These are phyloP conservation scores for Volucella inflata DNA, from an alignment of 2,888 invertebrate species.

Conservation along the genomic window DNA sequence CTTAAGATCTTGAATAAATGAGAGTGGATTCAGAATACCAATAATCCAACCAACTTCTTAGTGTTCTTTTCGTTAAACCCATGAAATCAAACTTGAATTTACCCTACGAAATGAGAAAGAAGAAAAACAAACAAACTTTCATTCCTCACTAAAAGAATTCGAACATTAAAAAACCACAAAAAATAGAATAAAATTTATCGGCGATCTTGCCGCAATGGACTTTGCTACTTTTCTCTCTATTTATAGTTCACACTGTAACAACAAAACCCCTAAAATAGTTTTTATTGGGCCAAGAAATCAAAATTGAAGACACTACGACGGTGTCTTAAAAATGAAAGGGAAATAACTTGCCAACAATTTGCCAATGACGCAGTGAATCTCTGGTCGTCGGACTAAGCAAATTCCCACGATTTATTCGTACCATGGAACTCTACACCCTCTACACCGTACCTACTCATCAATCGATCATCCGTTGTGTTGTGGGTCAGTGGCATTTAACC, in stretches of 20 bases:
- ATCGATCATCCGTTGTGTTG: conserved; percentile 45
- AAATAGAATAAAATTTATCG: conserved; percentile 46
- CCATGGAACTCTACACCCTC: conserved; percentile 63
- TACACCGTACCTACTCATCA: conserved; percentile 22
- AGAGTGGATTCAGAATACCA: too few relatives aligned
- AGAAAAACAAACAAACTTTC: too few relatives aligned
- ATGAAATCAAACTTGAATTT: too few relatives aligned
- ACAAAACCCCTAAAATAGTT: conserved; percentile 32
- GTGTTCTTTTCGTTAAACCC: too few relatives aligned
- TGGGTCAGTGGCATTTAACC: conserved; percentile 71
- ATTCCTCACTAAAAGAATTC: too few relatives aligned
- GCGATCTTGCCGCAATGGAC: conserved; percentile 61
- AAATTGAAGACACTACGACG: background rate
- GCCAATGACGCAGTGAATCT: conserved; percentile 27
- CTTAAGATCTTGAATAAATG: too few relatives aligned
- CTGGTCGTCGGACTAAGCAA: background rate
- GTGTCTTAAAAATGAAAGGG: background rate
- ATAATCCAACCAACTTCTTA: too few relatives aligned
- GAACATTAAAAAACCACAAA: too few relatives aligned
- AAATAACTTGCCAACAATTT: background rate
- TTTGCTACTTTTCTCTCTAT: conserved; percentile 51
- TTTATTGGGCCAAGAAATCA: conserved; percentile 12
- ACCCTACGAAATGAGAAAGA: too few relatives aligned
- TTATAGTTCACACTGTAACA: conserved; percentile 42
- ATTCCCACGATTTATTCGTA: conserved; percentile 70